A percentile compares a stretch with the other conserved stretches of the same genome.
Evolutionary conservation across 2,888 invertebrate species (phyloP).

Genomic region (Cosmorhoe ocellata): DNA sequence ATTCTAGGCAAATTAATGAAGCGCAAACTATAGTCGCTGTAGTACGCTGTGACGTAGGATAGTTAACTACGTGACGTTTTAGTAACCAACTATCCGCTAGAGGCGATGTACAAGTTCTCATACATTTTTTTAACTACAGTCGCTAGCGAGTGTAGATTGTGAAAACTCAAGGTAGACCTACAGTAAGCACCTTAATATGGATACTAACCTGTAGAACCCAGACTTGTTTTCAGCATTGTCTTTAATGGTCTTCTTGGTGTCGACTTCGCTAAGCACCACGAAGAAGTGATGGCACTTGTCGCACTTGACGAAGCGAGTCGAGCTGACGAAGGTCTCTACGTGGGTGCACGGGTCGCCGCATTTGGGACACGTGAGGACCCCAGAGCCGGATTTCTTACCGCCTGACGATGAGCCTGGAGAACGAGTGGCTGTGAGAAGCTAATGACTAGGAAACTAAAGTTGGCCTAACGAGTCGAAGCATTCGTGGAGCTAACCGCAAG

Average conservation of each 20-base stretch:
- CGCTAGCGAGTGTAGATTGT: too few species aligned
- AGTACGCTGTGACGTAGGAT: too few species aligned
- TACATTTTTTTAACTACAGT: too few species aligned
- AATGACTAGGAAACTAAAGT: background rate
- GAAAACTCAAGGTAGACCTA: too few species aligned
- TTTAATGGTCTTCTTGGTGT: slow-evolving; percentile 93
- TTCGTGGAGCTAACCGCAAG: too few species aligned
- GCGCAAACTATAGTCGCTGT: too few species aligned
- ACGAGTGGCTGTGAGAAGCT: background rate
- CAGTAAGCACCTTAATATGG: too few species aligned
- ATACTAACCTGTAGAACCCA: slow-evolving; percentile 82
- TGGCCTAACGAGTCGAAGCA: background rate
- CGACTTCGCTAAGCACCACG: slow-evolving; percentile 96
- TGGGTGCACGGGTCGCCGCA: slow-evolving; percentile 99
- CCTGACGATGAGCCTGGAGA: slow-evolving; percentile 60
- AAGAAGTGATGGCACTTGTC: slow-evolving; percentile 99
- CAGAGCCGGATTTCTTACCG: slow-evolving; percentile 86
- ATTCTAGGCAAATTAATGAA: too few species aligned
- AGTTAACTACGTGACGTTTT: too few species aligned
- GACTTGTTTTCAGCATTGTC: slow-evolving; percentile 88
- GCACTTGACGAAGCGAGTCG: slow-evolving; percentile 98
- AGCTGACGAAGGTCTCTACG: slow-evolving; percentile 98
- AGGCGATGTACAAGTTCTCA: too few species aligned
- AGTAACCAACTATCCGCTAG: too few species aligned
- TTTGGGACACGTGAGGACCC: slow-evolving; percentile 94